phyloP scores from a whole-genome alignment of 2,797 vertebrate species.

The Tapirus indicus region DNA sequence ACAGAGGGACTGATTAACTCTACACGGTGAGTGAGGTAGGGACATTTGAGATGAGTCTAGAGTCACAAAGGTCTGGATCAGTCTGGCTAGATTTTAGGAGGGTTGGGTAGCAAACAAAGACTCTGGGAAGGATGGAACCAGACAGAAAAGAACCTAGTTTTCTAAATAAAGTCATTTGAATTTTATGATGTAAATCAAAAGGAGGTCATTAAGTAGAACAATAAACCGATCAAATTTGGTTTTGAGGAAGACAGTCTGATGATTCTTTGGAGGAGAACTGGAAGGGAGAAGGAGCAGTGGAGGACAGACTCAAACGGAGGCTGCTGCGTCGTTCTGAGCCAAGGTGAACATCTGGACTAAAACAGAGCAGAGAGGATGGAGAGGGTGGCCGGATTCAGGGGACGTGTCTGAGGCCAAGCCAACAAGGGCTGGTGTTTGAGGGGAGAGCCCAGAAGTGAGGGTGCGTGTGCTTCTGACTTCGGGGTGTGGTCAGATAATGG shows the following conservation, averaged over 20 bases:
- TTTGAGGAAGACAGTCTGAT: conserved; percentile 15
- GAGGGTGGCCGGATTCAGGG: background rate
- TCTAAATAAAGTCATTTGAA: conserved; percentile 18
- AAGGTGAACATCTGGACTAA: background rate
- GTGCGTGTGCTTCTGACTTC: background rate
- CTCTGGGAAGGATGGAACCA: background rate
- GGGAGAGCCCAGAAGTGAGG: background rate
- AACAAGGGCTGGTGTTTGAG: background rate
- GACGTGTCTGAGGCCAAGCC: background rate
- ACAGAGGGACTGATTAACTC: background rate
- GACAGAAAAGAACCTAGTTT: background rate
- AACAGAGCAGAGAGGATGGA: background rate
- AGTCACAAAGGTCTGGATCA: background rate
- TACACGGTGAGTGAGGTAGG: too few species aligned
- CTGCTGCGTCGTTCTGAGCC: background rate
- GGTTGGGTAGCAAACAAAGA: background rate
- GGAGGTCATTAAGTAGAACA: background rate
- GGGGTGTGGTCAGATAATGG: background rate
- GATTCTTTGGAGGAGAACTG: background rate
- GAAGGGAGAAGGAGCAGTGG: background rate
- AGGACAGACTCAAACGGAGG: background rate
- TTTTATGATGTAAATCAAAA: background rate
- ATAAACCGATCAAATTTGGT: background rate
- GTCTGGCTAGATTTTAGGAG: background rate
- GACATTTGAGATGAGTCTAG: background rate